These are phyloP conservation scores for Heterotilapia buettikoferi DNA, from an alignment of 2,113 vertebrate genomes.

Conservation along the genomic window DNA sequence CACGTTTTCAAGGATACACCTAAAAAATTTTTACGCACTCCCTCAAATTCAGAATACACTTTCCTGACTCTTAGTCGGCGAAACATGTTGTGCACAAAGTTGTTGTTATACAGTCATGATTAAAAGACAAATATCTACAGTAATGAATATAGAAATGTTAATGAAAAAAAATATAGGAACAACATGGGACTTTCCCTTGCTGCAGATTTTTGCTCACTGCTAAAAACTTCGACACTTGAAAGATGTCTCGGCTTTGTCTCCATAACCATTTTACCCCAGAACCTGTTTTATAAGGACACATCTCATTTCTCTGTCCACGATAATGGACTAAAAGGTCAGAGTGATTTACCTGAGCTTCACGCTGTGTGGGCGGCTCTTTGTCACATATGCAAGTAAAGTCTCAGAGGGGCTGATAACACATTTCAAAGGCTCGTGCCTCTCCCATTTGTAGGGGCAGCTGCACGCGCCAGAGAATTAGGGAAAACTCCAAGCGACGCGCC, in stretches of 20 bases:
- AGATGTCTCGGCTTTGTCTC: rapidly evolving
- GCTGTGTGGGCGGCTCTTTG: constrained; percentile 11
- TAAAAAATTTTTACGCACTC: background rate
- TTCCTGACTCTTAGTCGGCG: background rate
- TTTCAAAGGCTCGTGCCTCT: background rate
- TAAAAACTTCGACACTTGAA: background rate
- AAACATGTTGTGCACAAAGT: background rate
- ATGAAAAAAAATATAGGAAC: background rate
- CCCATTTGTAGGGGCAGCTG: background rate
- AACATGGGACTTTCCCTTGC: background rate
- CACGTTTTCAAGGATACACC: background rate
- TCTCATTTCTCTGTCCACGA: background rate
- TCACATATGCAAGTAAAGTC: background rate
- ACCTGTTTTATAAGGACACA: background rate
- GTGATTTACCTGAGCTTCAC: background rate
- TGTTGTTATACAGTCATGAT: background rate
- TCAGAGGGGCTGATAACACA: background rate
- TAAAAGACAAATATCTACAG: background rate
- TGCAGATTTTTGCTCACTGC: background rate
- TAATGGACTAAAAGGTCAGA: background rate
- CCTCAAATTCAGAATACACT: background rate
- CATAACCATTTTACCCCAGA: background rate
- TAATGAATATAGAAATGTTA: background rate
- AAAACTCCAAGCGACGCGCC: background rate
- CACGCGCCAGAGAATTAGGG: background rate